Base-by-base conservation (phyloP, 2,888 invertebrate species). In the Cremastobaeus sp. region DNA sequence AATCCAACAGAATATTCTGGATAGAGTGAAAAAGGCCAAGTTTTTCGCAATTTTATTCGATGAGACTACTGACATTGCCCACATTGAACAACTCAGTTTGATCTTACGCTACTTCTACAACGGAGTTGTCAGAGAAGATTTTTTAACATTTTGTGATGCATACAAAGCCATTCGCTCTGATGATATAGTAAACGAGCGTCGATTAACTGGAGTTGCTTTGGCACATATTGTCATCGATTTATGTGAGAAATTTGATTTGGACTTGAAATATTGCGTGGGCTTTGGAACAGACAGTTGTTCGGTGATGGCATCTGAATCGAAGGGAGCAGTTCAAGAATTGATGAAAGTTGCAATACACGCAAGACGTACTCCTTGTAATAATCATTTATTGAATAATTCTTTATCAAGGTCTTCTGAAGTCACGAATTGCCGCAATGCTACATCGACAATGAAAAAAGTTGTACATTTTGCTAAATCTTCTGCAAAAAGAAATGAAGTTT, bases 201-300 rank as follows among this genome's bases (percentile, higher is more conserved):
- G 78, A 17, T 54, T 80, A 39, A 78, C 76, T 64, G 80, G 80
- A 4, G 60, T 74, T 3, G 77, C 75, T 35, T 60, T 78, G 32
- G 78, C 74, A 32, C 73, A 78, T 57, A 79, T 77, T 28, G 80
- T 81, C 20, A 59, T 62, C 60, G 68, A 78, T 76, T 62, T 78
- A 5, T 73, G 72, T 30, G 35, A 71, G 32, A 79, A 75, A 76
- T 77, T 77, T 71, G 41, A 74, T 37, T 21, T 82, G 41, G 77
- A 80, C 74, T 65, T 78, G 39, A 35, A 54, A 18, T 60, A 71
- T 55, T 78, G 78, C 62, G 59, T 79, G 37, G 79, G 79, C 21
- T 79, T 82, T 41, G 80, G 80, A 32, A 81, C 79, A 52, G 82
- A 82, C 47, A 79, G 76, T 62, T 84, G 82, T 72, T 78, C 78